Percentiles rank a stretch among this genome's conserved stretches.
Evolutionary conservation across 2,113 vertebrate species (phyloP).

Genomic region (Cisticola juncidis): DNA sequence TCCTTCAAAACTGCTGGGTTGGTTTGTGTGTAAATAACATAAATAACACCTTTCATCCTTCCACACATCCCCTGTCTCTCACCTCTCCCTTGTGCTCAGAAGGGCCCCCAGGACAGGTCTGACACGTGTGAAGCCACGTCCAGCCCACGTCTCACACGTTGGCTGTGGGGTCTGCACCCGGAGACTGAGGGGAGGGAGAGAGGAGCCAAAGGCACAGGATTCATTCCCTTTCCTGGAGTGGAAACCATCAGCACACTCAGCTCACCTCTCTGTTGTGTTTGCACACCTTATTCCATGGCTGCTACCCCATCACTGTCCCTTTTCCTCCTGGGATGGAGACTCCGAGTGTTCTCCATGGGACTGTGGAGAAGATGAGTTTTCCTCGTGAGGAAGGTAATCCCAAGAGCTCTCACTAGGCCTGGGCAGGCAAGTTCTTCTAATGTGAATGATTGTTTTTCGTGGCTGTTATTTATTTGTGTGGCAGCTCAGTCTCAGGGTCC

Average conservation of each 20-base stretch:
- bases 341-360: neutral
- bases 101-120: neutral
- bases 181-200: neutral
- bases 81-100: neutral
- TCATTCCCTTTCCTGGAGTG: neutral
- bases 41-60: conserved; percentile 44
- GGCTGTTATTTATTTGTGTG: conserved; percentile 5
- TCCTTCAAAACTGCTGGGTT: neutral
- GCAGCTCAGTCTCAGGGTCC: neutral
- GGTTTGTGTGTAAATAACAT: conserved; percentile 67
- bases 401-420: neutral
- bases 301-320: neutral
- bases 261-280: neutral
- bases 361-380: neutral
- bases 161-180: neutral
- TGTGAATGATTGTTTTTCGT: neutral
- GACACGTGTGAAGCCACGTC: neutral
- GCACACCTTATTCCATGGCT: neutral
- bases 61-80: neutral
- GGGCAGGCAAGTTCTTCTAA: neutral
- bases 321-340: neutral
- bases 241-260: neutral
- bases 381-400: neutral
- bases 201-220: neutral
- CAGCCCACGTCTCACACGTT: neutral